A percentile compares a stretch with the other conserved stretches of the same genome.
Evolutionary conservation across 2,797 vertebrate species (phyloP).

Genomic region (Acanthurus leucopareius): DNA sequence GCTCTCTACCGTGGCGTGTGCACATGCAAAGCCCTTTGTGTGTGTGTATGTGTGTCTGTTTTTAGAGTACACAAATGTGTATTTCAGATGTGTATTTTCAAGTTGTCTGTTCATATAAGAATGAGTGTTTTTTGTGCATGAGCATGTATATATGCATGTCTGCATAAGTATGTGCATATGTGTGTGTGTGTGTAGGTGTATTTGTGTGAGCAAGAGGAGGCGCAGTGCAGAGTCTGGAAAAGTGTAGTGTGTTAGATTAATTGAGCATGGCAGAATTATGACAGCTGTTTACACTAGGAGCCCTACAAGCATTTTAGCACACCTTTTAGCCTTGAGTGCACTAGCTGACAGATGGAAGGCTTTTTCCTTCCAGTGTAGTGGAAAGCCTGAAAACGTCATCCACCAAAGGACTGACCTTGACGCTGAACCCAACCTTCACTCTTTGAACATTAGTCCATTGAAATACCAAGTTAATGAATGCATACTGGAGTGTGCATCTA

Average conservation of each 20-base stretch:
- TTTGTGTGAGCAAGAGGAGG: slow-evolving; percentile 63
- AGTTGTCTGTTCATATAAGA: slow-evolving; percentile 30
- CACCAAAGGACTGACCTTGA: slow-evolving; percentile 79
- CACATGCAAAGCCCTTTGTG: slow-evolving; percentile 55
- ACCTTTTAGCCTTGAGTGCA: slow-evolving; percentile 85
- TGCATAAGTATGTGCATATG: slow-evolving; percentile 47
- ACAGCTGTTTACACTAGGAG: slow-evolving; percentile 87
- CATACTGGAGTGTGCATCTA: slow-evolving; percentile 62
- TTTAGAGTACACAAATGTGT: slow-evolving; percentile 53
- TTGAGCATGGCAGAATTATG: slow-evolving; percentile 87
- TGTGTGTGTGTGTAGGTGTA: slow-evolving; percentile 60
- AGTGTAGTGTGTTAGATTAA: slow-evolving; percentile 84
- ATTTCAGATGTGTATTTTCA: slow-evolving; percentile 30
- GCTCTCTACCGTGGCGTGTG: slow-evolving; percentile 50
- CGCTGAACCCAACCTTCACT: slow-evolving; percentile 69
- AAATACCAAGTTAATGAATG: slow-evolving; percentile 77
- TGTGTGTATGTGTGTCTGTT: not conserved
- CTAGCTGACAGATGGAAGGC: slow-evolving; percentile 83
- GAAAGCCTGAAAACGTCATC: slow-evolving; percentile 79
- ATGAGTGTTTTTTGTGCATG: slow-evolving; percentile 43
- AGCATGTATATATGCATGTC: slow-evolving; percentile 49
- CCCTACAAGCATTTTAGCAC: slow-evolving; percentile 82
- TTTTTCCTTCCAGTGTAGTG: slow-evolving; percentile 79
- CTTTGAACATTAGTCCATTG: slow-evolving; percentile 75
- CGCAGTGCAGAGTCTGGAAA: slow-evolving; percentile 78